Conservation (phyloP, 1,140 invertebrate species). For the Calliopsis andreniformis region DNA sequence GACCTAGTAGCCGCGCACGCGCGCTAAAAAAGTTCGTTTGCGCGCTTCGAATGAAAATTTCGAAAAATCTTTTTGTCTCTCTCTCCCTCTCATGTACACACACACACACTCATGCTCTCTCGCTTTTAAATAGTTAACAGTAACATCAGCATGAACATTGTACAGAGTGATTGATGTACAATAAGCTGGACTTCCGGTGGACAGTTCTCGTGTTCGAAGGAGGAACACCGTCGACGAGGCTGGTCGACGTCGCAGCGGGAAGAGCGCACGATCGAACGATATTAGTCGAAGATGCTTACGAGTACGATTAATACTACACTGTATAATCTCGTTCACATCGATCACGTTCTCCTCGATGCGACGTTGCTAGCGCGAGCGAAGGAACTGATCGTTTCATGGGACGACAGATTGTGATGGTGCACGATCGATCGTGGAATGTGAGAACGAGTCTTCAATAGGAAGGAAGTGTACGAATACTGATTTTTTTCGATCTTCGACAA, state of each 20-base stretch:
- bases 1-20: constrained; percentile 10
- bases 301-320: constrained; percentile 34
- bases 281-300: constrained; percentile 23
- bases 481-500: constrained; percentile 36
- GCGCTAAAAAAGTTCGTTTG: constrained; percentile 7
- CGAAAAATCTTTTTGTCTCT: constrained; percentile 16
- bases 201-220: constrained; percentile 17
- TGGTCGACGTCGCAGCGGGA: constrained; percentile 18
- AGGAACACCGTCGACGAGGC: constrained; percentile 21
- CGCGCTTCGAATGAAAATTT: constrained; percentile 43
- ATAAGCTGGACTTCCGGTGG: constrained; percentile 44
- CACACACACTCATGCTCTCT: not conserved
- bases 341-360: constrained; percentile 14
- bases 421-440: constrained; percentile 31
- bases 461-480: constrained; percentile 43
- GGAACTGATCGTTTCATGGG: constrained; percentile 30
- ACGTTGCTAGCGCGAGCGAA: constrained; percentile 13
- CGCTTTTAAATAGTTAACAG: constrained; percentile 65
- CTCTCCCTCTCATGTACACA: not conserved
- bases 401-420: constrained; percentile 17
- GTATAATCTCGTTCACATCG: constrained; percentile 10
- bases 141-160: constrained; percentile 70
- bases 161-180: constrained; percentile 68
- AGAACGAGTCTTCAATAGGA: constrained; percentile 24
- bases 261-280: not conserved